These are phyloP conservation scores for Ochlodes sylvanus DNA, from an alignment of 2,888 invertebrate genomes.

Conservation along the genomic window DNA sequence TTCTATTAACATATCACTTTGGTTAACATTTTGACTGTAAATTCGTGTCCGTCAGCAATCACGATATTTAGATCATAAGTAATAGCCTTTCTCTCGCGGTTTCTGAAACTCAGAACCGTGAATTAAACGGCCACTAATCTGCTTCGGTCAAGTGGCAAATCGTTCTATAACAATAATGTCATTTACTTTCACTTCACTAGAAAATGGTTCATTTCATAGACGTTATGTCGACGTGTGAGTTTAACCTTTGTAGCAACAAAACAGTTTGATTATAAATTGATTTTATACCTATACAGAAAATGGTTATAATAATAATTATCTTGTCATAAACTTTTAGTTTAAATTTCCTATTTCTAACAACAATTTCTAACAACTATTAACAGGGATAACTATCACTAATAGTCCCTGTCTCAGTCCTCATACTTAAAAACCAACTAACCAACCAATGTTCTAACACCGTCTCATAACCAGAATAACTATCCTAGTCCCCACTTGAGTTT, in stretches of 20 bases:
- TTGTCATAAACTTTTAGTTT: too few relatives aligned
- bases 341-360: too few relatives aligned
- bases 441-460: too few relatives aligned
- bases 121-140: constrained; percentile 59
- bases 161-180: constrained; percentile 46
- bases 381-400: too few relatives aligned
- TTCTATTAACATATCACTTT: constrained; percentile 26
- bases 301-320: too few relatives aligned
- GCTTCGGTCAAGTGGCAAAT: constrained; percentile 61
- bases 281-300: background rate
- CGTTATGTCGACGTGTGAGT: background rate
- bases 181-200: constrained; percentile 56
- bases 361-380: too few relatives aligned
- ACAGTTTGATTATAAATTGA: background rate
- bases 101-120: constrained; percentile 63
- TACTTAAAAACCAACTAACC: too few relatives aligned
- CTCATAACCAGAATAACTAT: too few relatives aligned
- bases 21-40: constrained; percentile 17
- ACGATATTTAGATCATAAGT: constrained; percentile 37
- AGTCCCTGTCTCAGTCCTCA: too few relatives aligned
- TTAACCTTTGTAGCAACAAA: constrained; percentile 2
- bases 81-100: constrained; percentile 52
- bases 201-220: constrained; percentile 21
- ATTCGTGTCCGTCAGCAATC: constrained; percentile 32
- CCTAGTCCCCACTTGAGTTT: too few relatives aligned